Evolutionary conservation across 2,888 invertebrate species (phyloP).

Genomic region (Ectemnius continuus): DNA sequence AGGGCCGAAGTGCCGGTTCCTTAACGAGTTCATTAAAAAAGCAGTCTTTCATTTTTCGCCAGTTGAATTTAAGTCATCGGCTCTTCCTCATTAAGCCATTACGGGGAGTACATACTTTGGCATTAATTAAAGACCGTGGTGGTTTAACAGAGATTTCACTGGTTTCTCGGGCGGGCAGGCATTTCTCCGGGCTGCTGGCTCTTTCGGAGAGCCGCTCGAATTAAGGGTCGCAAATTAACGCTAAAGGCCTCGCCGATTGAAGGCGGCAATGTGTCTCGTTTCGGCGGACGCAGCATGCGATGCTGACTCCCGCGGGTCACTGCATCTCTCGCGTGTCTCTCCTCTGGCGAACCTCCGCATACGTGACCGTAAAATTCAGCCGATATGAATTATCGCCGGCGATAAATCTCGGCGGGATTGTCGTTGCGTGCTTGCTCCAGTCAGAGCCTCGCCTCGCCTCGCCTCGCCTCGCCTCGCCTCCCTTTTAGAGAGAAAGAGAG

Average conservation of each 20-base stretch:
- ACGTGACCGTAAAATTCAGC: conserved; percentile 63
- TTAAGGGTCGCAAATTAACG: conserved; percentile 12
- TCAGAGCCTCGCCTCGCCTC: conserved; percentile 27
- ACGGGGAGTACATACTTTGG: too few relatives aligned
- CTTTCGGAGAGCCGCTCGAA: not conserved
- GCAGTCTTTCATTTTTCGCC: too few relatives aligned
- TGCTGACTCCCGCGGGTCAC: conserved; percentile 16
- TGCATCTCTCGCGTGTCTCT: too few relatives aligned
- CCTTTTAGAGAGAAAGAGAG: too few relatives aligned
- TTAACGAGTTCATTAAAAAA: too few relatives aligned
- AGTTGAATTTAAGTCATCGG: too few relatives aligned
- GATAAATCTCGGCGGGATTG: conserved; percentile 71
- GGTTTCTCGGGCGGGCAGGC: too few relatives aligned
- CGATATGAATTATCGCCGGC: conserved; percentile 70
- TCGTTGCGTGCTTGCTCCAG: conserved; percentile 59
- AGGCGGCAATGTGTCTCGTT: not conserved
- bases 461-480: conserved; percentile 19
- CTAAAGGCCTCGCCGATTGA: not conserved
- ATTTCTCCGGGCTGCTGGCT: too few relatives aligned
- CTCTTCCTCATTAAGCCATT: too few relatives aligned
- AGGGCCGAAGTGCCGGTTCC: too few relatives aligned
- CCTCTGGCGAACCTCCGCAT: conserved; percentile 13
- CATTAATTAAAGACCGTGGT: too few relatives aligned
- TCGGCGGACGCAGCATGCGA: conserved; percentile 30
- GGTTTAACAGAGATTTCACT: too few relatives aligned